Evolutionary conservation across 2,888 invertebrate species (phyloP), one percentile per base, ranked within the genome.

Genomic region (Drosophila lutescens): DNA sequence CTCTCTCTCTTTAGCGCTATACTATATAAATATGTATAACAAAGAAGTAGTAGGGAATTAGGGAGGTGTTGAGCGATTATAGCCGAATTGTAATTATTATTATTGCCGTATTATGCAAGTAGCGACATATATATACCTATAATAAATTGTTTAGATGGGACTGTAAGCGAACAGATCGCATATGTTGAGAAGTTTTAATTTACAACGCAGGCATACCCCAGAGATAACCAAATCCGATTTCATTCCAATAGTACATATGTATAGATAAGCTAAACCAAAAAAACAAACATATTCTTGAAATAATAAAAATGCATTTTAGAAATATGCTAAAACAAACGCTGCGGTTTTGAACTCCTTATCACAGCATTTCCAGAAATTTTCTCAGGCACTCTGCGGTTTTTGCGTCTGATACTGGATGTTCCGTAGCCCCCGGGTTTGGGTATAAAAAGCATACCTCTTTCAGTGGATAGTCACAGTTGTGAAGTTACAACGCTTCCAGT

Each of bases 271-370:
- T 46, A 65, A 60, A 74, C 56, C 61, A 72, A 56, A 67, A 67
- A 66, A 54, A 66, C 53, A 55, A 56, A 74, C 75, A 56, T 76
- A 67, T 74, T 74, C 79, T 69, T 69, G 47, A 69, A 74, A 54
- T 44, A 79, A 77, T 79, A 74, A 85, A 59, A 88, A 71, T 84
- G 87, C 86, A 84, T 81, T 88, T 86, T 84, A 88, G 81, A 88
- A 78, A 74, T 67, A 80, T 88, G 72, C 70, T 69, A 70, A 67
- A 70, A 54, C 38, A 60, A 62, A 49, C 23, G 54, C 20, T 88
- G 83, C 60, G 83, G 83, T 86, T 88, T 72, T 57, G 13, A 47
- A 38, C 2, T 7, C 23, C 66, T 78, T 80, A 80, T 80, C 80
- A 59, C 13, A 23, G 38, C 15, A 23, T 12, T 34, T 12, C n/a